Percentiles rank a stretch among this genome's conserved stretches.
phyloP scores from a whole-genome alignment of 2,113 vertebrate species.

The Gymnobelideus leadbeateri region DNA sequence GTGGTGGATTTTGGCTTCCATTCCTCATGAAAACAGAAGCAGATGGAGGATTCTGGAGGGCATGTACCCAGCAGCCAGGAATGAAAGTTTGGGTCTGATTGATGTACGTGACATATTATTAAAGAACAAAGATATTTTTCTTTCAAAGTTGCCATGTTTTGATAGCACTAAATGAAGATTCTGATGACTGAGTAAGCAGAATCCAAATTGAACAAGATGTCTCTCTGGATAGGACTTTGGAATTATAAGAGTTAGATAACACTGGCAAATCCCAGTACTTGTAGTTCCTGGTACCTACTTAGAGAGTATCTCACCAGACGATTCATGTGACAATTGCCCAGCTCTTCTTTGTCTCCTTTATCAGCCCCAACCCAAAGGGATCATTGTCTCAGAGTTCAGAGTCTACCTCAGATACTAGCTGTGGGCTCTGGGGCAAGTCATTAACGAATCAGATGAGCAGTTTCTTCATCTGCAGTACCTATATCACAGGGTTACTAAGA shows the following conservation, averaged over 20 bases:
- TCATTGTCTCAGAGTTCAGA: neutral
- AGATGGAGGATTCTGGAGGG: slow-evolving; percentile 2
- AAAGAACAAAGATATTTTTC: slow-evolving; percentile 7
- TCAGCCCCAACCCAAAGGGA: neutral
- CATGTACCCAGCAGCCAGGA: neutral
- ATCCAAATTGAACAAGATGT: neutral
- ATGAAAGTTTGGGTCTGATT: slow-evolving; percentile 6
- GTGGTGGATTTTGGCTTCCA: neutral
- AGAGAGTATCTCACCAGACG: neutral
- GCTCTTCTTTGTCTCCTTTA: neutral
- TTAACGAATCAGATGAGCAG: neutral
- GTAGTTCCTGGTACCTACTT: neutral
- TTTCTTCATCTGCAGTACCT: neutral
- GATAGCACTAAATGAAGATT: slow-evolving; percentile 3
- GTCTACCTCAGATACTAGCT: neutral
- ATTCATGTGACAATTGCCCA: neutral
- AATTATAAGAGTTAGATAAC: neutral
- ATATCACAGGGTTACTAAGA: neutral
- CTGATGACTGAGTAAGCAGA: neutral
- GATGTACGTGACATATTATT: slow-evolving; percentile 3
- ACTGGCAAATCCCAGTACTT: neutral
- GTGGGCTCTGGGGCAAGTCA: neutral
- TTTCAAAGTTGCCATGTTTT: slow-evolving; percentile 1
- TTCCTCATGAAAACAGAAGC: neutral
- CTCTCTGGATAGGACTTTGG: neutral